Base-by-base conservation (phyloP, 2,113 vertebrate species). In the Brachionichthys hirsutus region DNA sequence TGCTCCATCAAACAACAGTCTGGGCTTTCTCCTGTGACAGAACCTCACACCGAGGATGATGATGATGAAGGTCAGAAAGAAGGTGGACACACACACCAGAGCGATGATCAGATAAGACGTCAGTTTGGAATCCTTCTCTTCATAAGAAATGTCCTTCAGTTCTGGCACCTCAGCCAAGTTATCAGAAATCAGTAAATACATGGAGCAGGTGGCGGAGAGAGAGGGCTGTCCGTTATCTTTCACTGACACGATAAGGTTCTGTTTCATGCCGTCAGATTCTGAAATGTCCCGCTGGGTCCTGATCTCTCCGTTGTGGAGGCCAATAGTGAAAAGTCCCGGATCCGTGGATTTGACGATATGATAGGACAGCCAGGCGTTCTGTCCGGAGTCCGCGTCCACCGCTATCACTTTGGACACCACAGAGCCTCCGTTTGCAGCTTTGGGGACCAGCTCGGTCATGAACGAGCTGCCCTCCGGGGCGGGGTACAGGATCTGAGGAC, bases 251-350 rank as follows among this genome's bases (percentile, higher is more conserved):
- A 90, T 67, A 0, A 92, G 80, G 46, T 81, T 93, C 71, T 92
- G 91, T 66, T 90, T 92, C 76, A 89, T 84, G 0, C 54, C 60
- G 7, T 95, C 94, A 52, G 90, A 88, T 60, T 94, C 91, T 10
- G 57, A 91, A 58, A 94, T 83, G 53, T 90, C 88, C 12, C 93
- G 90, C 36, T 30, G 24, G 24, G 90, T 93, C 79, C 88, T 87
- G 71, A 94, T 87, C 51, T 70, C 68, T 30, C 24, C 24, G 24
- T 8, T 30, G 24, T 30, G 24, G 24, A 30, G 5, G 8, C 24
- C 24, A 30, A 30, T 30, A 30, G 24, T 30, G 24, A 30, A 30
- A 30, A 30, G 24, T 30, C 24, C 24, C 24, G 24, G 24, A 30
- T 30, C 24, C 5, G 24, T 30, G 24, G 24, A 30, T 30, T 30